phyloP scores from a whole-genome alignment of 1,140 invertebrate genomes.

The Papilio helenus region DNA sequence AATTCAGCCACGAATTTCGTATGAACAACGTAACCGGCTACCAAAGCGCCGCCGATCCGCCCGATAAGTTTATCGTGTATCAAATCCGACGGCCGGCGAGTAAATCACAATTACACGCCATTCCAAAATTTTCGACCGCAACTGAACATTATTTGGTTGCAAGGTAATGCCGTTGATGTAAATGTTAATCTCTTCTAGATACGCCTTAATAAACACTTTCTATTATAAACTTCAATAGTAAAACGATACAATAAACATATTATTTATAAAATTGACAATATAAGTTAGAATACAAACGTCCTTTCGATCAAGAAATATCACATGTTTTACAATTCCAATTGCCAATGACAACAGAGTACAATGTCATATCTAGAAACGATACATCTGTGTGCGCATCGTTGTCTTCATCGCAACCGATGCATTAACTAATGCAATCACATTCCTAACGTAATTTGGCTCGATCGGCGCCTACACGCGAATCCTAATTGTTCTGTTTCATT shows the following conservation, averaged over 20 bases:
- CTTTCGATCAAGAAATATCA: too few species aligned
- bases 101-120: slow-evolving; percentile 73
- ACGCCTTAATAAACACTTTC: background rate
- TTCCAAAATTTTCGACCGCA: slow-evolving; percentile 67
- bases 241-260: too few species aligned
- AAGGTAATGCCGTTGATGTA: slow-evolving; percentile 52
- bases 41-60: slow-evolving; percentile 43
- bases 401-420: slow-evolving; percentile 52
- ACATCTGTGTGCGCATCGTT: slow-evolving; percentile 29
- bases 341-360: background rate
- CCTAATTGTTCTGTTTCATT: slow-evolving; percentile 45
- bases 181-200: slow-evolving; percentile 46
- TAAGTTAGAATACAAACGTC: too few species aligned
- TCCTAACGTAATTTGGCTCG: slow-evolving; percentile 62
- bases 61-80: slow-evolving; percentile 70
- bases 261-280: too few species aligned
- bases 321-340: too few species aligned
- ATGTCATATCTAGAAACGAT: slow-evolving; percentile 31
- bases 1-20: slow-evolving; percentile 20
- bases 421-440: slow-evolving; percentile 72
- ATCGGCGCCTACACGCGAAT: slow-evolving; percentile 63
- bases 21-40: slow-evolving; percentile 36
- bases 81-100: slow-evolving; percentile 55
- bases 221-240: too few species aligned
- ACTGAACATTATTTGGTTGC: slow-evolving; percentile 67